These are phyloP conservation scores for Brachycybe producta DNA, from an alignment of 2,888 invertebrate species.

Conservation along the genomic window DNA sequence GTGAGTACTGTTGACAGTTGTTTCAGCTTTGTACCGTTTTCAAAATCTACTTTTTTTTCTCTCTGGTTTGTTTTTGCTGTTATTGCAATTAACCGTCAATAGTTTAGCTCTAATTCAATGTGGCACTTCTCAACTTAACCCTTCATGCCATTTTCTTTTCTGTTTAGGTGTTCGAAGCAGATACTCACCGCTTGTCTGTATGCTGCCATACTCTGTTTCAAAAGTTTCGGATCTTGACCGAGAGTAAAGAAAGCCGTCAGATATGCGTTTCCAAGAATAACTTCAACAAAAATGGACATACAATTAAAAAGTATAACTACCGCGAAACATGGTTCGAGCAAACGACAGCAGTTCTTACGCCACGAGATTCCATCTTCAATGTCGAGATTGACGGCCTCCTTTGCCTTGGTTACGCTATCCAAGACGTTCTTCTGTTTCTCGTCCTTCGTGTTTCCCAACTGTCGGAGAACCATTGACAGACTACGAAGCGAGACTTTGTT, in stretches of 20 bases:
- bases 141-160: no score
- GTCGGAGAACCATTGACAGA: conserved; percentile 65
- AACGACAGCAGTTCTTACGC: conserved; percentile 38
- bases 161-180: not conserved
- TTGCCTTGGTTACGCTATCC: conserved; percentile 60
- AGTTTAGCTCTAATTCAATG: no score
- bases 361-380: conserved; percentile 67
- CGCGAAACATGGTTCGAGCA: not conserved
- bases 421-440: conserved; percentile 46
- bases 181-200: conserved; percentile 59
- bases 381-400: conserved; percentile 66
- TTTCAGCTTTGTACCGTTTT: no score
- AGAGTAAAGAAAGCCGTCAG: conserved; percentile 63
- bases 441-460: conserved; percentile 43
- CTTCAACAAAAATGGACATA: no score
- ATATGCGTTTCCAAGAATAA: conserved; percentile 69
- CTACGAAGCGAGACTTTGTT: conserved; percentile 64
- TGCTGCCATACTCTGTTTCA: conserved; percentile 62
- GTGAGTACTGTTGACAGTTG: no score
- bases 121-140: no score
- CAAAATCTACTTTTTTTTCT: no score
- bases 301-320: not conserved
- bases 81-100: no score
- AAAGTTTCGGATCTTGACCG: conserved; percentile 53
- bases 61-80: no score